Evolutionary conservation across 2,888 invertebrate genomes (phyloP), one percentile per base, ranked within the genome.

Genomic region (Drosophila multiciliata): DNA sequence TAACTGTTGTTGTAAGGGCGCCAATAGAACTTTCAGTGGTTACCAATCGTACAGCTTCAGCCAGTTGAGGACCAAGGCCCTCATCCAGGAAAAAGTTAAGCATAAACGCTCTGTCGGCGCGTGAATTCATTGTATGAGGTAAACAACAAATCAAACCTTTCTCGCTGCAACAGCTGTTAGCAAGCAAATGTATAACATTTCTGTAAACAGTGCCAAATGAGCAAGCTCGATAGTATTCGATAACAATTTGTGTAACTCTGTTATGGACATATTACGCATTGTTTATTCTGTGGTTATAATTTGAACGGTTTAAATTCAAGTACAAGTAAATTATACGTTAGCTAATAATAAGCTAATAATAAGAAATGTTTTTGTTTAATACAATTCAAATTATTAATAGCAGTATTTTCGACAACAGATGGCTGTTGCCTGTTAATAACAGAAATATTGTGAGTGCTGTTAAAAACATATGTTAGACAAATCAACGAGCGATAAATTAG

Each of bases 21-120:
- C 32, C 48, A 2, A 71, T 2, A 6, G 63, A 33, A 12, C 60
- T 66, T 2, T 78, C 72, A 7, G 66, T n/a, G 1, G 66, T 60
- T 6, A 49, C 64, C 2, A 79, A 17, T 1, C 66, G 73, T 1
- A 68, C 63, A 4, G 82, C 80, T n/a, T 82, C 75, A 8, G 73
- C 64, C 20, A 80, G 29, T n/a, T 76, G 55, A 0, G 70, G 36
- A 3, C 63, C 76, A 9, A 80, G 9, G 0, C 82, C 75, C 4
- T 79, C 82, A 33, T 80, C 82, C 35, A 82, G 17, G 36, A 80
- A 80, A 15, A 79, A 82, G 15, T 63, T 66, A 0, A 80, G 33
- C 60, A 80, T 65, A 65, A 82, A 82, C 3, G 66, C 79, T 40
- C 64, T 76, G 15, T 76, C 73, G 32, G 74, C 75, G 29, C 75